These are phyloP conservation scores for Panopea generosa DNA, from an alignment of 2,888 invertebrate genomes.

Conservation along the genomic window DNA sequence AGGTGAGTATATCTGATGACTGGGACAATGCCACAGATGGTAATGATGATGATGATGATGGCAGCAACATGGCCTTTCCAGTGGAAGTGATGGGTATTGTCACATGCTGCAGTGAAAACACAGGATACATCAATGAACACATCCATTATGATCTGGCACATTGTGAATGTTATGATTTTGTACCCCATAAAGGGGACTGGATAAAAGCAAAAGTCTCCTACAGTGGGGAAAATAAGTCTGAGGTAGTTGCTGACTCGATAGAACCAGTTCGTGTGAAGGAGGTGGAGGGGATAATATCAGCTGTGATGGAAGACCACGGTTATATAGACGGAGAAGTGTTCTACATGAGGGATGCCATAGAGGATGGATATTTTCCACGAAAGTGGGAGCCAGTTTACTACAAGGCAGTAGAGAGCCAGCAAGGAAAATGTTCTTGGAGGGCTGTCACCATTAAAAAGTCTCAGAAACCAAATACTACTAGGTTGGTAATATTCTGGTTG, in stretches of 20 bases:
- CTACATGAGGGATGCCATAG: slow-evolving; percentile 66
- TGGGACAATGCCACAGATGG: slow-evolving; percentile 62
- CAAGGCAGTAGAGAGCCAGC: slow-evolving; percentile 76
- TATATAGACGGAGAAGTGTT: slow-evolving; percentile 81
- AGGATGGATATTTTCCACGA: slow-evolving; percentile 69
- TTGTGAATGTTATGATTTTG: slow-evolving; percentile 58
- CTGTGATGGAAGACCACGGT: slow-evolving; percentile 74
- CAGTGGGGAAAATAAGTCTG: slow-evolving; percentile 27
- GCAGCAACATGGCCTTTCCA: slow-evolving; percentile 21
- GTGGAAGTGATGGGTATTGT: slow-evolving; percentile 68
- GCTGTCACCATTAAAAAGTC: slow-evolving; percentile 71
- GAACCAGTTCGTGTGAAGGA: slow-evolving; percentile 67
- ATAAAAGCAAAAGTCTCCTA: slow-evolving; percentile 66
- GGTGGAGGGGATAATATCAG: slow-evolving; percentile 74
- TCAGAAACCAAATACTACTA: slow-evolving; percentile 32
- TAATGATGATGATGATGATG: slow-evolving; percentile 11
- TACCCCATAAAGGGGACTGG: slow-evolving; percentile 76
- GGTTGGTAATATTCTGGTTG: slow-evolving; percentile 37
- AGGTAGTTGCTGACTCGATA: slow-evolving; percentile 55
- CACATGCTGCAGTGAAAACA: slow-evolving; percentile 53
- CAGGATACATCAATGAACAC: slow-evolving; percentile 70
- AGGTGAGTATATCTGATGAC: slow-evolving; percentile 57
- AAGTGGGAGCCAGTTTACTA: slow-evolving; percentile 76
- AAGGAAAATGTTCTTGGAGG: slow-evolving; percentile 79
- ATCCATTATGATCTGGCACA: slow-evolving; percentile 66